These are phyloP conservation scores for Neopipo cinnamomea DNA, from an alignment of 2,113 vertebrate genomes.

Conservation along the genomic window DNA sequence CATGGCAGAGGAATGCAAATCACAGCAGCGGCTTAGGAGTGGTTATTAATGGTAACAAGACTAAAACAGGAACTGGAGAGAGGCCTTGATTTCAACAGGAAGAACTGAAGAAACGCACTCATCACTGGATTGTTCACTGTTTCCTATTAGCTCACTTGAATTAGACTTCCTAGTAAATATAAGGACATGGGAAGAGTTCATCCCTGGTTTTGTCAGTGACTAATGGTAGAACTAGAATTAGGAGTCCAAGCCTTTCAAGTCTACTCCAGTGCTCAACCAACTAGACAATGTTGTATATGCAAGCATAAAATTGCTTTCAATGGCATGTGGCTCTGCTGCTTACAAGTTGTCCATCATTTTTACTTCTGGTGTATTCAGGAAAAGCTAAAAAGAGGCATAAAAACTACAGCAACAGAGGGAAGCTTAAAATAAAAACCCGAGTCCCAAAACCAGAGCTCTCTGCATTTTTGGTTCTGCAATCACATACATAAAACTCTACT, in stretches of 20 bases:
- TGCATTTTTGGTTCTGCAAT: background rate
- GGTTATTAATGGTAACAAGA: constrained; percentile 10
- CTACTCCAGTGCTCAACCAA: background rate
- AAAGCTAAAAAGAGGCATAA: background rate
- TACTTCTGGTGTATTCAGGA: background rate
- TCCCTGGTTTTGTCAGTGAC: background rate
- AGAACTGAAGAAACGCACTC: constrained; percentile 6
- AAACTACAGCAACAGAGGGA: background rate
- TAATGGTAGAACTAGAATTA: background rate
- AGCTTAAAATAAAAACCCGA: background rate
- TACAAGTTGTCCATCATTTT: background rate
- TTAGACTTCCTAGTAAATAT: background rate
- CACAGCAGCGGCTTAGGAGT: background rate
- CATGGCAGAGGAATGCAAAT: background rate
- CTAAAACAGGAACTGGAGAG: constrained; percentile 34
- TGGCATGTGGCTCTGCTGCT: background rate
- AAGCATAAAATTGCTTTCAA: background rate
- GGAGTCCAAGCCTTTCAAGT: background rate
- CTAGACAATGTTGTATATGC: accelerated
- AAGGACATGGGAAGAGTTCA: background rate
- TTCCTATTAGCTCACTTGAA: constrained; percentile 26
- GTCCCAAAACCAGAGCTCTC: background rate
- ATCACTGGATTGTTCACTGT: constrained; percentile 21
- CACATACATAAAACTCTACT: background rate
- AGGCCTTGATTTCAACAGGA: constrained; percentile 49